These are phyloP conservation scores for Okapia johnstoni DNA, from an alignment of 2,113 vertebrate species.

Conservation along the genomic window DNA sequence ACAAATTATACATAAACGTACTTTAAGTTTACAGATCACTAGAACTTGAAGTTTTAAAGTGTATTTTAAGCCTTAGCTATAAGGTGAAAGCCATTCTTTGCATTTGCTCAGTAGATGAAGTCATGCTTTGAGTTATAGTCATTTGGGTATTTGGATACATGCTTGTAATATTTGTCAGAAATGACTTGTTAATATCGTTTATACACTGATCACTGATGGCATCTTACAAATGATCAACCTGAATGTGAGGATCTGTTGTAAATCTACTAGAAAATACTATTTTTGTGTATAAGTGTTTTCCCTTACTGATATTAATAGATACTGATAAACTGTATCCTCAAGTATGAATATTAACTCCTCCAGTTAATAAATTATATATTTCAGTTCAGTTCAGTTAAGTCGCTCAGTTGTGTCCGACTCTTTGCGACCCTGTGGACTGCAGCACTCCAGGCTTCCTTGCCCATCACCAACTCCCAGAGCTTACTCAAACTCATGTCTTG, in stretches of 20 bases:
- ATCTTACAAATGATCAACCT: slow-evolving; percentile 7
- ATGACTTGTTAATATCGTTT: neutral
- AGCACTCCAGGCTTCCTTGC: neutral
- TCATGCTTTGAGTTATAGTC: neutral
- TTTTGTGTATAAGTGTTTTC: slow-evolving; percentile 1
- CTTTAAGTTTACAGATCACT: neutral
- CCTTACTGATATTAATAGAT: neutral
- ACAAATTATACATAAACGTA: neutral
- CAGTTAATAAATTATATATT: neutral
- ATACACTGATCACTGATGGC: neutral
- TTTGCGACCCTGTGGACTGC: neutral
- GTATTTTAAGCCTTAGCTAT: neutral
- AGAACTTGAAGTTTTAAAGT: neutral
- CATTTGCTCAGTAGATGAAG: neutral
- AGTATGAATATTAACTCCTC: neutral
- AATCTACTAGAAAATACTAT: neutral
- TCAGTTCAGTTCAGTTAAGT: neutral
- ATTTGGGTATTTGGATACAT: slow-evolving; percentile 6
- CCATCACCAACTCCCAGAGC: neutral
- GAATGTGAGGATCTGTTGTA: neutral
- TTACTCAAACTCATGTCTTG: neutral
- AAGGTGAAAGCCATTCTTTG: neutral
- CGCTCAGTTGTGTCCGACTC: neutral
- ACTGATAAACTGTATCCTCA: neutral
- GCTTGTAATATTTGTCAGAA: neutral